Evolutionary conservation across 2,888 invertebrate species (phyloP).

Genomic region (Brenthis daphne): DNA sequence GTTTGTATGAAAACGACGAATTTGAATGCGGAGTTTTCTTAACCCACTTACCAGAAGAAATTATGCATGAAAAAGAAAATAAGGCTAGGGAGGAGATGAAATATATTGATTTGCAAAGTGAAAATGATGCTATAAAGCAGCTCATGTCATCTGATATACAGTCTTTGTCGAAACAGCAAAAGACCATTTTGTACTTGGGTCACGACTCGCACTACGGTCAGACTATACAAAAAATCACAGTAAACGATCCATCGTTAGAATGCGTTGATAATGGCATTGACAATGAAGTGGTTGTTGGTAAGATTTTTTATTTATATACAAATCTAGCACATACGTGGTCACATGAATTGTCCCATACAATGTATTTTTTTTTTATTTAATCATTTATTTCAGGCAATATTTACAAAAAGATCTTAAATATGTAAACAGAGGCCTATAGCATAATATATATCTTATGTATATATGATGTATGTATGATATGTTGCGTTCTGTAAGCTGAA

Average conservation of each 20-base stretch:
- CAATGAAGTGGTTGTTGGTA: conserved; percentile 55
- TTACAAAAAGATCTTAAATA: too few species aligned
- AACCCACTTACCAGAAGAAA: conserved; percentile 62
- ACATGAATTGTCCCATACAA: too few species aligned
- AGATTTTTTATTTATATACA: conserved; percentile 37
- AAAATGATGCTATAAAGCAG: conserved; percentile 67
- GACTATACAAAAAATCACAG: conserved; percentile 71
- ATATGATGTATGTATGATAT: too few species aligned
- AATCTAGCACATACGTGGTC: not conserved
- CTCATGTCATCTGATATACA: conserved; percentile 69
- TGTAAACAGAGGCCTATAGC: not conserved
- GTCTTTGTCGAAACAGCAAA: conserved; percentile 61
- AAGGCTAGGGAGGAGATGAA: conserved; percentile 53
- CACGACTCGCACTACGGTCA: conserved; percentile 62
- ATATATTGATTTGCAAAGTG: conserved; percentile 52
- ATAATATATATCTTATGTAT: too few species aligned
- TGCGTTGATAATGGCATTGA: conserved; percentile 51
- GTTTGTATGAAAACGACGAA: conserved; percentile 61
- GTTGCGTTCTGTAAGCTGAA: too few species aligned
- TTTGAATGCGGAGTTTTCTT: conserved; percentile 64
- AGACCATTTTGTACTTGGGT: conserved; percentile 68
- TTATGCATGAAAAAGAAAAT: conserved; percentile 58
- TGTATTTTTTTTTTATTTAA: too few species aligned
- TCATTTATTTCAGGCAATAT: too few species aligned
- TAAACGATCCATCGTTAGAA: conserved; percentile 59